A percentile compares a stretch with the other conserved stretches of the same genome.
phyloP scores from a whole-genome alignment of 2,888 invertebrate species.

The Chrysolina americana region DNA sequence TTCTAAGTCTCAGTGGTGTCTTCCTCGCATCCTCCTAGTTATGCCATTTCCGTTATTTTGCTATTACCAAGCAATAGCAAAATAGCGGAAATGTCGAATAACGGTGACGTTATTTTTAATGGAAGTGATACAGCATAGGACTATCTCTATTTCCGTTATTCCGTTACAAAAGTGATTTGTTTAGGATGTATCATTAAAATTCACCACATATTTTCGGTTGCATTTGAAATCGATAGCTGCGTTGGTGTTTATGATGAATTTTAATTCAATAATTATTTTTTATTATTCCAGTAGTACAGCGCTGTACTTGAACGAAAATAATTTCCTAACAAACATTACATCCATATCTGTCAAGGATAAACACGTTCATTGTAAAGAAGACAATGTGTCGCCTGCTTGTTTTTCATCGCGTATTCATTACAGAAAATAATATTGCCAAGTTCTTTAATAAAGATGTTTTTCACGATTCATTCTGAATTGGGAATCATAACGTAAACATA shows the following conservation, averaged over 20 bases:
- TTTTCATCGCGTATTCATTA: conserved; percentile 17
- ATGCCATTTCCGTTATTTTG: no score
- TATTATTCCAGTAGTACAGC: neutral
- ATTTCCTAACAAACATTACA: conserved; percentile 6
- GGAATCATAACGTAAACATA: neutral
- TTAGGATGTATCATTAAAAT: neutral
- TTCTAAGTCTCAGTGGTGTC: no score
- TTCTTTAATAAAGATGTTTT: neutral
- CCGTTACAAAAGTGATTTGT: neutral
- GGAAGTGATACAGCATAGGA: no score
- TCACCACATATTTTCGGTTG: neutral
- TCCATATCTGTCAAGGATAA: conserved; percentile 24
- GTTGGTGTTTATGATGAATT: neutral
- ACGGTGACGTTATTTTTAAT: no score
- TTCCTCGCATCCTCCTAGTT: no score
- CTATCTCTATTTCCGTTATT: neutral
- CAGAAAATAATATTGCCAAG: neutral
- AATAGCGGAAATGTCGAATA: no score
- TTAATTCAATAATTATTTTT: neutral
- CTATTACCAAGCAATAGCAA: no score
- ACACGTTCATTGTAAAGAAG: conserved; percentile 17
- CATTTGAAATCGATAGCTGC: neutral
- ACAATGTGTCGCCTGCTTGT: conserved; percentile 21
- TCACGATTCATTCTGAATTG: neutral
- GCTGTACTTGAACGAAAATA: neutral